phyloP scores from a whole-genome alignment of 2,888 invertebrate genomes.

The Phyto melanocephala region DNA sequence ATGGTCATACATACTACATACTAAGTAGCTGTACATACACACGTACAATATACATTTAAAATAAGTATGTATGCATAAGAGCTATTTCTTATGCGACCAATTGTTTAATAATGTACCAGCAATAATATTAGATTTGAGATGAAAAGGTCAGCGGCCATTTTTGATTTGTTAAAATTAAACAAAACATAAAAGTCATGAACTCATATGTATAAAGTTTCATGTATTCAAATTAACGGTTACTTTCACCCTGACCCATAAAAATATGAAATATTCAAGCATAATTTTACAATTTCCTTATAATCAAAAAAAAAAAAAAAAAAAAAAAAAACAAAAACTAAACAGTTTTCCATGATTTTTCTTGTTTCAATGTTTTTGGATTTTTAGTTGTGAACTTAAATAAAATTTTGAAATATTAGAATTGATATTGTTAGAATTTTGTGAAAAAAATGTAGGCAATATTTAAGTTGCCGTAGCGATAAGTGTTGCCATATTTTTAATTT shows the following conservation, averaged over 20 bases:
- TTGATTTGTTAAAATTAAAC: not conserved
- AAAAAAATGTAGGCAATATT: too few relatives aligned
- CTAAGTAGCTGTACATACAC: too few relatives aligned
- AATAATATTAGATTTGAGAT: not conserved
- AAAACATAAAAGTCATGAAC: slow-evolving; percentile 40
- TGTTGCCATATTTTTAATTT: too few relatives aligned
- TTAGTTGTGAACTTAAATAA: too few relatives aligned
- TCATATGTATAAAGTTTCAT: slow-evolving; percentile 43
- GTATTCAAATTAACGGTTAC: slow-evolving; percentile 57
- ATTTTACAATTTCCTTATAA: too few relatives aligned
- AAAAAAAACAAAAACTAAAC: too few relatives aligned
- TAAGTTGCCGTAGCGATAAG: too few relatives aligned
- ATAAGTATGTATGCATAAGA: not conserved
- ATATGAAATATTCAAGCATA: not conserved
- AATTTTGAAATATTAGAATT: too few relatives aligned
- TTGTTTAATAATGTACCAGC: slow-evolving; percentile 19
- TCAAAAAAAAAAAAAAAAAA: too few relatives aligned
- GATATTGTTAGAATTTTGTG: too few relatives aligned
- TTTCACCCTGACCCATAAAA: not conserved
- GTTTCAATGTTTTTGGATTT: too few relatives aligned
- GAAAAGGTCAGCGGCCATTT: slow-evolving; percentile 56
- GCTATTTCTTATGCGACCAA: slow-evolving; percentile 25
- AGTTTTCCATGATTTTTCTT: too few relatives aligned
- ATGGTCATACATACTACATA: slow-evolving; percentile 51
- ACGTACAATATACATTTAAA: not conserved